Base-by-base conservation (phyloP, 2,888 invertebrate genomes). In the Tetragonula carbonaria region DNA sequence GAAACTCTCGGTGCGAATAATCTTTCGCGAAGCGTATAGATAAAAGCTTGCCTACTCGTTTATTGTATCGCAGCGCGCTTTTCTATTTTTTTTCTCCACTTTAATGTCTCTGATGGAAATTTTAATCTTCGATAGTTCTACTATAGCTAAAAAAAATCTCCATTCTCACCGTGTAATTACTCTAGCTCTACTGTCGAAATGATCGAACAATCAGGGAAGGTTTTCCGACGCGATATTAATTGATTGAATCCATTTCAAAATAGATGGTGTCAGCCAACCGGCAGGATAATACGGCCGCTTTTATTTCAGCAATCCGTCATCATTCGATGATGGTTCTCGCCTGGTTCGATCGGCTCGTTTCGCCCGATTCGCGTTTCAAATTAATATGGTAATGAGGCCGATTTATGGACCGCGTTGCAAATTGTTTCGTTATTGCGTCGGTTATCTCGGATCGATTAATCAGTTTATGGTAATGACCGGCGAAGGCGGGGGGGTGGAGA, bases 321-420 rank as follows among this genome's bases (percentile, higher is more conserved):
- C 57, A n/a, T 23, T 59, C 23, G 21, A 1, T 59, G n/a, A 21
- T n/a, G n/a, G 14, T n/a, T 23, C n/a, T n/a, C 57, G 6, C 13
- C 73, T 38, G 62, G 23, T 53, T 57, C 51, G 51, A 23, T 38
- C 70, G 71, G 71, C 57, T 73, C 55, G 57, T 67, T 33, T 33
- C 62, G 76, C 8, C 55, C 71, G 78, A 57, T 73, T 51, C 57
- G 33, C 33, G 65, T 33, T 84, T 66, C 72, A 65, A 86, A 84
- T 90, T 89, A 87, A 88, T 88, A 86, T 87, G 89, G 71, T 87
- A 89, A 90, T 85, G 77, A 74, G 70, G 38, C 70, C 67, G 79
- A 86, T 87, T 80, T 82, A 86, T 78, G 74, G 62, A 38, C 51
- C 53, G 63, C 45, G 82, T 65, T 65, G 74, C 87, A 71, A 89